phyloP scores from a whole-genome alignment of 2,113 vertebrate genomes.

The Epinephelus cyanopodus region DNA sequence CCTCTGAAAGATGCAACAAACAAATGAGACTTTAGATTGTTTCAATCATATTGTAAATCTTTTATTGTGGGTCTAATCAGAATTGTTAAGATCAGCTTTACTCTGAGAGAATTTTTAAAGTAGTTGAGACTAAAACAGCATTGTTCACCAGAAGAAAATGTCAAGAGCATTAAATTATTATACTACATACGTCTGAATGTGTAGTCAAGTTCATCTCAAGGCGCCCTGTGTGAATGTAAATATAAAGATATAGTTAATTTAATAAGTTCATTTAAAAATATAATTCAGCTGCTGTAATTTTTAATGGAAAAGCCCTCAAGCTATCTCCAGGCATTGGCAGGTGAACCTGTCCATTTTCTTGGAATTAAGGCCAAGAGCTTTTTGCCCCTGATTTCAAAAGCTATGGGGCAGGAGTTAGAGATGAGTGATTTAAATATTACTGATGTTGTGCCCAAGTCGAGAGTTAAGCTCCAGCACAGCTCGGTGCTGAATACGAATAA shows the following conservation, averaged over 20 bases:
- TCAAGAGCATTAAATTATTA: neutral
- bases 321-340: slow-evolving; percentile 41
- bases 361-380: slow-evolving; percentile 45
- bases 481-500: slow-evolving; percentile 32
- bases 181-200: neutral
- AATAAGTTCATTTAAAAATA: slow-evolving; percentile 37
- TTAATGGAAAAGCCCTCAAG: slow-evolving; percentile 48
- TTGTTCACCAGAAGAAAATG: neutral
- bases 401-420: slow-evolving; percentile 28
- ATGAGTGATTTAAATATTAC: slow-evolving; percentile 51
- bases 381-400: slow-evolving; percentile 47
- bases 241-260: slow-evolving; percentile 9
- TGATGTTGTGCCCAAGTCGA: slow-evolving; percentile 40
- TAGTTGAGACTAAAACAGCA: neutral
- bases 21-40: neutral
- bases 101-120: neutral
- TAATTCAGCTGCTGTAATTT: slow-evolving; percentile 31
- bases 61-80: neutral
- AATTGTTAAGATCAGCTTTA: neutral
- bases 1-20: neutral
- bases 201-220: neutral
- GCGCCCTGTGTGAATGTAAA: neutral
- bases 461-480: slow-evolving; percentile 33
- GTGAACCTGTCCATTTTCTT: slow-evolving; percentile 47
- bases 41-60: slow-evolving; percentile 10